These are phyloP conservation scores for Phrynocephalus versicolor DNA, from an alignment of 2,113 vertebrate genomes.

Conservation along the genomic window DNA sequence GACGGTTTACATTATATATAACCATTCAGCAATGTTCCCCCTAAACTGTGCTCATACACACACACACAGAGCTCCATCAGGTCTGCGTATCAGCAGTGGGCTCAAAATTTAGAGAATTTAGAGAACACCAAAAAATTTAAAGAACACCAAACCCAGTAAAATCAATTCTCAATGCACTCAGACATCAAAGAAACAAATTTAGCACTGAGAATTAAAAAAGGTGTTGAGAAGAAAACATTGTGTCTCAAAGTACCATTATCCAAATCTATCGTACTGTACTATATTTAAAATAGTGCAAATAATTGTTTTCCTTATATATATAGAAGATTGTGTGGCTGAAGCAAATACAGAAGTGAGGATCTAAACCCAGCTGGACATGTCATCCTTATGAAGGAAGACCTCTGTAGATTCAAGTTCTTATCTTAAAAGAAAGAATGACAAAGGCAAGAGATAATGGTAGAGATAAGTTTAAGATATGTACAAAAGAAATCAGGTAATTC, in stretches of 20 bases:
- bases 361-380: neutral
- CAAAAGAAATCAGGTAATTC: neutral
- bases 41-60: no score
- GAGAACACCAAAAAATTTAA: no score
- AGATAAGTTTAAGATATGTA: neutral
- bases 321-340: neutral
- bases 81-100: no score
- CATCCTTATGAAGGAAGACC: neutral
- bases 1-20: no score
- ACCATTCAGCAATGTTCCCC: no score
- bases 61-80: no score
- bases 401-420: neutral
- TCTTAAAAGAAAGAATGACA: neutral
- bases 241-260: neutral
- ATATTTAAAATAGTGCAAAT: neutral
- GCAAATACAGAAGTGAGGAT: neutral
- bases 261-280: neutral
- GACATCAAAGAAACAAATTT: neutral
- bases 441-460: neutral
- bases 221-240: no score
- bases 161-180: neutral
- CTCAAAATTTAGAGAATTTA: no score
- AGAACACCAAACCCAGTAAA: neutral
- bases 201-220: neutral
- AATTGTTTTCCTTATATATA: neutral